phyloP scores from a whole-genome alignment of 2,797 vertebrate genomes.

The Heteromormyrus szaboi region DNA sequence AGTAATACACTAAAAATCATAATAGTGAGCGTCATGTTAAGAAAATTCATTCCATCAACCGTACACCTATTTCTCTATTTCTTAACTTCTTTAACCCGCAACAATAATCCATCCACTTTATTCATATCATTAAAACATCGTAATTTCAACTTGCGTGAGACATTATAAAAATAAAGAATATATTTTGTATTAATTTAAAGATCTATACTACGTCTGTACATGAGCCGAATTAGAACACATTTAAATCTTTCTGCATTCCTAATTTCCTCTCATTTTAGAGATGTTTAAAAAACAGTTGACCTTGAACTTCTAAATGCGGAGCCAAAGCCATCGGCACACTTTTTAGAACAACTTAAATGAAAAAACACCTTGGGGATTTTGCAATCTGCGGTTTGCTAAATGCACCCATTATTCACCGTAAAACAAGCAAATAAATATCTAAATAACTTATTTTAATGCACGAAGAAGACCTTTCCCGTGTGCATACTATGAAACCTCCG shows the following conservation, averaged over 20 bases:
- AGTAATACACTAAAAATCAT: background rate
- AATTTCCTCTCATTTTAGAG: slow-evolving; percentile 1
- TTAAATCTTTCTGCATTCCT: background rate
- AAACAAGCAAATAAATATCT: background rate
- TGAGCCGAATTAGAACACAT: background rate
- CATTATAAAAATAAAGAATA: background rate
- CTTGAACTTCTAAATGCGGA: background rate
- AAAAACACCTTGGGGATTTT: background rate
- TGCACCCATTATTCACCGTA: background rate
- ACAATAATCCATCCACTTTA: background rate
- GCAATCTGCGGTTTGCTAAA: background rate
- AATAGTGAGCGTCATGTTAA: background rate
- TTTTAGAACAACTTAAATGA: slow-evolving; percentile 2
- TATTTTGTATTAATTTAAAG: background rate
- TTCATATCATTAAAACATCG: background rate
- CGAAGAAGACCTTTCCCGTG: background rate
- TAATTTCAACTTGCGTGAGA: background rate
- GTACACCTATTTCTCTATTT: background rate
- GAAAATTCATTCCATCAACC: background rate
- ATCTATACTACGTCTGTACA: background rate
- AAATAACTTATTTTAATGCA: background rate
- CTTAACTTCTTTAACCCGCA: background rate
- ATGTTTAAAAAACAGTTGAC: slow-evolving; percentile 6
- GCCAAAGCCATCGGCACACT: background rate
- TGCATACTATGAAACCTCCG: background rate